These are phyloP conservation scores for Hymenochirus boettgeri DNA, from an alignment of 2,113 vertebrate genomes.

Conservation along the genomic window DNA sequence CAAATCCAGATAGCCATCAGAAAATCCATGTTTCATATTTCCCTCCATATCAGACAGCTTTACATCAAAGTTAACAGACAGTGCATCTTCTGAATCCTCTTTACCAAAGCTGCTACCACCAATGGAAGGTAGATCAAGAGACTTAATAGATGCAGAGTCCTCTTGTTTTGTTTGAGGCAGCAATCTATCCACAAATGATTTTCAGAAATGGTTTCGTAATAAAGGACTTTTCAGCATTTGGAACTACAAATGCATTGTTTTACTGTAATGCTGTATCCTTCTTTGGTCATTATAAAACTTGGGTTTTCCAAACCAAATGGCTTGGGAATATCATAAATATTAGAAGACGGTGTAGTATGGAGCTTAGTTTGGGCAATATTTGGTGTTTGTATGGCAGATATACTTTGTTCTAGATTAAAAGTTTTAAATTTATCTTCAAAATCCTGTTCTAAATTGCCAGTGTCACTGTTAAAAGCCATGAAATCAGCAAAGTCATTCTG, in stretches of 20 bases:
- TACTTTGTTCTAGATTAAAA: constrained; percentile 53
- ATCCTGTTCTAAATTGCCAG: constrained; percentile 60
- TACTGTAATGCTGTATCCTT: constrained; percentile 74
- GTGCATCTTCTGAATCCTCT: constrained; percentile 93
- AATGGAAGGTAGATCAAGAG: constrained; percentile 93
- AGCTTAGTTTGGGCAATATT: constrained; percentile 52
- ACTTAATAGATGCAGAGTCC: constrained; percentile 92
- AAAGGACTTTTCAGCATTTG: constrained; percentile 86
- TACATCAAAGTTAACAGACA: constrained; percentile 98
- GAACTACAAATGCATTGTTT: constrained; percentile 93
- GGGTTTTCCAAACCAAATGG: constrained; percentile 83
- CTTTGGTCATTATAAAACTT: constrained; percentile 64
- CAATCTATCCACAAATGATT: constrained; percentile 84
- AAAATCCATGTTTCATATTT: constrained; percentile 97
- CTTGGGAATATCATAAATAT: constrained; percentile 88
- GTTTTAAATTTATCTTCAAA: constrained; percentile 54
- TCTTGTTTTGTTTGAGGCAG: constrained; percentile 89
- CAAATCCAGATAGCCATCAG: constrained; percentile 98
- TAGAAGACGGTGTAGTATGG: constrained; percentile 41
- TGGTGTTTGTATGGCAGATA: constrained; percentile 46
- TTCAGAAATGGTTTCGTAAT: constrained; percentile 69
- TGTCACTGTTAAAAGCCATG: constrained; percentile 83
- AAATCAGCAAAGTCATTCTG: constrained; percentile 98
- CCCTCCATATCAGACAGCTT: constrained; percentile 94
- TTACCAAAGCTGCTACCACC: constrained; percentile 93